phyloP scores from a whole-genome alignment of 2,888 invertebrate species.

The Drosophila algonquin region DNA sequence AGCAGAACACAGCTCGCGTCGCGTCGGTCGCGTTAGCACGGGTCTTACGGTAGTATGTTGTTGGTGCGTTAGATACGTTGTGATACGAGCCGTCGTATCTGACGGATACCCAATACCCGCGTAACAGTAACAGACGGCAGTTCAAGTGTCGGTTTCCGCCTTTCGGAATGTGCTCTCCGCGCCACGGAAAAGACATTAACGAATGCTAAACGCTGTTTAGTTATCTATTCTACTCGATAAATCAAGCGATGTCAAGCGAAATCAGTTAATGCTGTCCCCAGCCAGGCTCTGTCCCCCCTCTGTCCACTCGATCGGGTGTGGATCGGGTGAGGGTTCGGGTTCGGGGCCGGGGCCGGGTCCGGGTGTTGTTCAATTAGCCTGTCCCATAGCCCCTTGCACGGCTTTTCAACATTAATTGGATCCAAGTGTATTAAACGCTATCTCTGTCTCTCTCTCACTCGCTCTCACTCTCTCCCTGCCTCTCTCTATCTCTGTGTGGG shows the following conservation, averaged over 20 bases:
- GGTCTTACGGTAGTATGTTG: neutral
- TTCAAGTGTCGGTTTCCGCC: slow-evolving; percentile 15
- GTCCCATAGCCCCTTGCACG: slow-evolving; percentile 13
- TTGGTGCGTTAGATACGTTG: neutral
- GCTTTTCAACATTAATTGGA: slow-evolving; percentile 40
- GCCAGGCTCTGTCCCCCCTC: too few relatives aligned
- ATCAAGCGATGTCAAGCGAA: slow-evolving; percentile 33
- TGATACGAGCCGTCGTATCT: neutral
- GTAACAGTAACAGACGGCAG: slow-evolving; percentile 13
- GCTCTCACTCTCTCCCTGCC: neutral
- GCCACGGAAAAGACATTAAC: slow-evolving; percentile 7
- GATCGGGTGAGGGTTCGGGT: slow-evolving; percentile 1
- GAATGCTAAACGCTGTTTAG: slow-evolving; percentile 8
- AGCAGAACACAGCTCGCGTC: neutral
- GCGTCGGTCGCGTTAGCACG: neutral
- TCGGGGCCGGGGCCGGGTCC: slow-evolving; percentile 17
- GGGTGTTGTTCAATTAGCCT: slow-evolving; percentile 30
- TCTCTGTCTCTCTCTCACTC: slow-evolving; percentile 1
- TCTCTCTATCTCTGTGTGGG: neutral
- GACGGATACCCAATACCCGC: neutral
- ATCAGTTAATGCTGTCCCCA: slow-evolving; percentile 24
- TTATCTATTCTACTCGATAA: slow-evolving; percentile 21
- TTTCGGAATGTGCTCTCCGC: neutral
- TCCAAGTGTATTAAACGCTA: slow-evolving; percentile 33
- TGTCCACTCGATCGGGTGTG: too few relatives aligned